phyloP scores from a whole-genome alignment of 2,888 invertebrate genomes.

The Petrophora chlorosata region DNA sequence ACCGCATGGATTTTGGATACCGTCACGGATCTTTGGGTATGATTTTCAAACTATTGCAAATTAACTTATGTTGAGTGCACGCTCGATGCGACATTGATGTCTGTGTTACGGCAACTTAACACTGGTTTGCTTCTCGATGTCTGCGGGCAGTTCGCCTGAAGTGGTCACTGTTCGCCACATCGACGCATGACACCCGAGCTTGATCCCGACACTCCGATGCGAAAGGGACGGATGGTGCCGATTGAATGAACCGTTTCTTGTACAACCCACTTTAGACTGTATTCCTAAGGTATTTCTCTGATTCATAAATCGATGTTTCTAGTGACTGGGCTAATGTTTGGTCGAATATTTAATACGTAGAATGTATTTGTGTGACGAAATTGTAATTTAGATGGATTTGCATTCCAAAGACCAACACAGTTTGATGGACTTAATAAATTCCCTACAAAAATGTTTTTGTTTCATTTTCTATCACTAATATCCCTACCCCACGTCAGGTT shows the following conservation, averaged over 20 bases:
- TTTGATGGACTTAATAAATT: slow-evolving; percentile 78
- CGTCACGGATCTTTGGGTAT: slow-evolving; percentile 76
- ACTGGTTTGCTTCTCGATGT: slow-evolving; percentile 64
- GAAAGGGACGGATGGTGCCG: slow-evolving; percentile 14
- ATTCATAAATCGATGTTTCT: slow-evolving; percentile 13
- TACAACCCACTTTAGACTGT: neutral
- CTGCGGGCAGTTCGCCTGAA: neutral
- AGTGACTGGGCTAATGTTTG: slow-evolving; percentile 18
- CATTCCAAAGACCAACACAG: slow-evolving; percentile 81
- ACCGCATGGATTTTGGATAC: slow-evolving; percentile 28
- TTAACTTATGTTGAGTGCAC: slow-evolving; percentile 78
- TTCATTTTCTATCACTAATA: slow-evolving; percentile 24
- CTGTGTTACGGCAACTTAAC: slow-evolving; percentile 62
- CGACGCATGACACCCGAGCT: slow-evolving; percentile 22
- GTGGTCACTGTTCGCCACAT: too few relatives aligned
- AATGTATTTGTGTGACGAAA: slow-evolving; percentile 21
- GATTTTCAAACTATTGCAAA: slow-evolving; percentile 74
- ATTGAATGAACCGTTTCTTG: neutral
- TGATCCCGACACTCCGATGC: slow-evolving; percentile 1
- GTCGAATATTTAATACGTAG: slow-evolving; percentile 19
- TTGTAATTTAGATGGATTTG: slow-evolving; percentile 68
- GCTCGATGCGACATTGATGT: slow-evolving; percentile 66
- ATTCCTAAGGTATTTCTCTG: neutral
- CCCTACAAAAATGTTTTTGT: slow-evolving; percentile 42
- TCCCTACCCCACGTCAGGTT: too few relatives aligned